phyloP scores from a whole-genome alignment of 1,140 invertebrate species.

The Euwallacea fornicatus region DNA sequence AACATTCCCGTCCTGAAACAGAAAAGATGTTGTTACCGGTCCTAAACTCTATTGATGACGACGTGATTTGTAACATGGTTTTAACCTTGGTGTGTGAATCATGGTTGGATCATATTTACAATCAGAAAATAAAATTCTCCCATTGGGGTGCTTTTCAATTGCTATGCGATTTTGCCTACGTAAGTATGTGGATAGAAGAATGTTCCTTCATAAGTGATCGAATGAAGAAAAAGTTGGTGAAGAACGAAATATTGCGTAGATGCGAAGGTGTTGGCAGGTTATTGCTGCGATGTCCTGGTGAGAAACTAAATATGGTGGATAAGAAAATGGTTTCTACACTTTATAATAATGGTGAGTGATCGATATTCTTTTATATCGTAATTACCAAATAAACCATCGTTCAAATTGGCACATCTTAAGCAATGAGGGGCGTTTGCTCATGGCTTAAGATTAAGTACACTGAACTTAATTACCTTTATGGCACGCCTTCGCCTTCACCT shows the following conservation, averaged over 20 bases:
- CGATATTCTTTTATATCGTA: not conserved
- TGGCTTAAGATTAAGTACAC: too few relatives aligned
- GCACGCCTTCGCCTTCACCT: too few relatives aligned
- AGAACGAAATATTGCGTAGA: conserved; percentile 73
- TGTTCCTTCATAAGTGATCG: conserved; percentile 60
- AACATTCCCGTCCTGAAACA: conserved; percentile 44
- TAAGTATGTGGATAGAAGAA: conserved; percentile 68
- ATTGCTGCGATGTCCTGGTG: conserved; percentile 72
- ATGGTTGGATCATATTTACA: conserved; percentile 82
- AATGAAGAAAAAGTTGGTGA: conserved; percentile 67
- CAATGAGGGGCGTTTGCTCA: not conserved
- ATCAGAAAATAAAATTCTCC: conserved; percentile 77
- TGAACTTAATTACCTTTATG: too few relatives aligned
- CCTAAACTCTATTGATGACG: conserved; percentile 70
- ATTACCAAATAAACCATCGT: not conserved
- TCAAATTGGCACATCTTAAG: too few relatives aligned
- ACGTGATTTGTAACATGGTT: conserved; percentile 72
- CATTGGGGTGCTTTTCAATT: conserved; percentile 64
- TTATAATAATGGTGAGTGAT: not conserved
- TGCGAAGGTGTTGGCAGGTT: conserved; percentile 80
- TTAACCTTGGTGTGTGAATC: conserved; percentile 79
- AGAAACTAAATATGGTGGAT: conserved; percentile 69
- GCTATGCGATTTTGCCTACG: conserved; percentile 72
- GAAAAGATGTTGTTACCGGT: conserved; percentile 75
- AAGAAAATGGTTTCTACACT: conserved; percentile 39